Base-by-base conservation (phyloP, 2,888 invertebrate species). In the Lottia scabra region DNA sequence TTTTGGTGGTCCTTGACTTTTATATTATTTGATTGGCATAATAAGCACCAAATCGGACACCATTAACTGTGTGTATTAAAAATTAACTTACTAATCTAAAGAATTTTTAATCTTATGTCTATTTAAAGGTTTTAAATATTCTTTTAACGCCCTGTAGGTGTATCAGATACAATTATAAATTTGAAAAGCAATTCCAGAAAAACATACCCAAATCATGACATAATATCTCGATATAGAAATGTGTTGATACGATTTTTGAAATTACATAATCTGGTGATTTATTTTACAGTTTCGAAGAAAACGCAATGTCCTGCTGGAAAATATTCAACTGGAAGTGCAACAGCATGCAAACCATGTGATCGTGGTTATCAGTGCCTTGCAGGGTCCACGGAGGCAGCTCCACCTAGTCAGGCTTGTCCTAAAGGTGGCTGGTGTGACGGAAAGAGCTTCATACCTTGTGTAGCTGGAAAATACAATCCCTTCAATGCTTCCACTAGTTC, bases 351-450 rank as follows among this genome's bases (percentile, higher is more conserved):
- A 1, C 72, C 76, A 0, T 88, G 88, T 80, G 72, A 81, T 69
- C 69, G 76, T n/a, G 88, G 88, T 1, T 88, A 82, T 78, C 79
- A 78, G 3, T 88, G 88, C 75, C 73, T 78, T 44, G 81, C 83
- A 71, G 80, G 80, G 4, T 87, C 87, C 0, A 83, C 82, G n/a
- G 82, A 76, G 15, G 81, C 84, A 12, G 70, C 78, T 5, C 88
- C 88, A 1, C 65, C 79, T 19, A 77, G 70, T 38, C 83, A 80
- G 26, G 72, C 79, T 8, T 88, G 88, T 76, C 76, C 80, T 23
- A 69, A 79, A 30, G 88, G 88, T 8, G 85, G 85, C 3, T 87
- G 81, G 79, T 88, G 88, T 77, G 87, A 88, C 73, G 88, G 88
- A 2, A 81, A 83, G 68, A 65, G 70, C 15, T 84, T 81, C 73